Conservation (phyloP, 2,888 invertebrate species). For the Oithona nana region DNA sequence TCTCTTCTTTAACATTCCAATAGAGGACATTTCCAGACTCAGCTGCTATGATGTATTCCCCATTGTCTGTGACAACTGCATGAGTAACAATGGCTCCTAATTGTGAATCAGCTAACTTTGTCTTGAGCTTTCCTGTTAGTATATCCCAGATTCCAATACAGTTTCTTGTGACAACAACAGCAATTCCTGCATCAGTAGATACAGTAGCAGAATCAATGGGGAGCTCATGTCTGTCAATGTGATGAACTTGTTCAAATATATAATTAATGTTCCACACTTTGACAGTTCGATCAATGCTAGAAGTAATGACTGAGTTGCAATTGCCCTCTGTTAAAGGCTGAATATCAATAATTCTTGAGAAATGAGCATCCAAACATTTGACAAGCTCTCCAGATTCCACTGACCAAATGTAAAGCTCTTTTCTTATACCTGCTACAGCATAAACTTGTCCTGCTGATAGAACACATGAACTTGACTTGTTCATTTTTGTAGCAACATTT, state of each 20-base stretch:
- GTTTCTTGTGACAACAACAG: constrained; percentile 77
- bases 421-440: constrained; percentile 84
- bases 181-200: constrained; percentile 32
- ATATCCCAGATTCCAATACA: constrained; percentile 91
- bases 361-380: constrained; percentile 87
- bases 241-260: constrained; percentile 90
- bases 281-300: constrained; percentile 89
- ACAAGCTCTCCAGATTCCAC: constrained; percentile 57
- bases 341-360: constrained; percentile 80
- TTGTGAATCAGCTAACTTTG: constrained; percentile 73
- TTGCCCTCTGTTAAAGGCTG: constrained; percentile 65
- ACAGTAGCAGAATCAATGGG: constrained; percentile 75
- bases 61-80: constrained; percentile 66
- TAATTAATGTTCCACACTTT: constrained; percentile 99
- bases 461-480: constrained; percentile 75
- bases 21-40: constrained; percentile 39
- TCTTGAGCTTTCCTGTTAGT: constrained; percentile 57
- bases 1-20: constrained; percentile 12
- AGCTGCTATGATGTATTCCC: constrained; percentile 64
- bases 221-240: constrained; percentile 81
- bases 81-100: constrained; percentile 85
- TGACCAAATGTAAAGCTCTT: constrained; percentile 41
- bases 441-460: constrained; percentile 74
- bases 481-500: constrained; percentile 78
- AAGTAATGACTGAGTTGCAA: constrained; percentile 75